These are phyloP conservation scores for Apamea monoglypha DNA, from an alignment of 2,888 invertebrate genomes.

Conservation along the genomic window DNA sequence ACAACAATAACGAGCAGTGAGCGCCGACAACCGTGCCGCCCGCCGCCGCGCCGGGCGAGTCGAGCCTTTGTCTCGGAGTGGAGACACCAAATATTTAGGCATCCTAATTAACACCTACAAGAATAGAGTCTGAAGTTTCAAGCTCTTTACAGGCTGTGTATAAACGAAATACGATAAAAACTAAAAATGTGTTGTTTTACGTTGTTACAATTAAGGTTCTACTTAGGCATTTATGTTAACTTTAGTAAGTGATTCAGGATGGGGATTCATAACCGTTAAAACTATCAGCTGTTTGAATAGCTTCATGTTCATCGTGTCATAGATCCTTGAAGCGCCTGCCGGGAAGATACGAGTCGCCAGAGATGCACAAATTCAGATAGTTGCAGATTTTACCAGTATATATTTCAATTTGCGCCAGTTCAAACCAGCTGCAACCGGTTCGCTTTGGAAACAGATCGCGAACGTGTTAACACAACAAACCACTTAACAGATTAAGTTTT, in stretches of 20 bases:
- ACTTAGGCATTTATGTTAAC: not conserved
- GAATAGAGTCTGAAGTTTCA: not conserved
- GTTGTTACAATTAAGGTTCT: not conserved
- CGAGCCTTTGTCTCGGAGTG: slow-evolving; percentile 24
- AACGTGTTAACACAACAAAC: slow-evolving; percentile 52
- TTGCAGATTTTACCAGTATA: slow-evolving; percentile 2
- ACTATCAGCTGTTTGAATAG: not conserved
- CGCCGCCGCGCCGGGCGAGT: not conserved
- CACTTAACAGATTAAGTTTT: slow-evolving; percentile 56
- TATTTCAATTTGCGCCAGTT: not conserved
- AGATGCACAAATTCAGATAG: not conserved
- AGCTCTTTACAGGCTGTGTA: not conserved
- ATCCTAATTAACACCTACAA: slow-evolving; percentile 47
- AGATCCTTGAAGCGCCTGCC: not conserved
- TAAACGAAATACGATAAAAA: not conserved
- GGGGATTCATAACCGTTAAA: not conserved
- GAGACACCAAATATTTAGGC: slow-evolving; percentile 28
- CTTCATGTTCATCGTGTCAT: not conserved
- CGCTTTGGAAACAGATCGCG: not conserved
- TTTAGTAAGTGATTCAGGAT: not conserved
- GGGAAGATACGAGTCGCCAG: not conserved
- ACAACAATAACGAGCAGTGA: slow-evolving; percentile 61
- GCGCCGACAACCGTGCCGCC: not conserved
- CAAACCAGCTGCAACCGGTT: slow-evolving; percentile 3
- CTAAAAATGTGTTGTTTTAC: not conserved